Base-by-base conservation (phyloP, 1,140 invertebrate species). In the Drosophila saltans region DNA sequence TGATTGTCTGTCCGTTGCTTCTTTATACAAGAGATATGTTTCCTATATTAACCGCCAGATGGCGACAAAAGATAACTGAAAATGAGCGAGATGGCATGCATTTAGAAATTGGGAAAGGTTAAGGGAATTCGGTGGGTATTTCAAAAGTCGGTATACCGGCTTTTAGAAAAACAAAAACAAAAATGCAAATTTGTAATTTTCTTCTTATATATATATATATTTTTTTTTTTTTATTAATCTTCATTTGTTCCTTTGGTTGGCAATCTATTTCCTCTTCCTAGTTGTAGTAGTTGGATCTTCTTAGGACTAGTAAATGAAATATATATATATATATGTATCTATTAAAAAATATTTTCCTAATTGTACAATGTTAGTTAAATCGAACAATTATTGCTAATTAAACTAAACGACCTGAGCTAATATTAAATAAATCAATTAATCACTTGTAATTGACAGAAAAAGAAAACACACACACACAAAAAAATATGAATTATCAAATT, bases 251-350 rank as follows among this genome's bases (percentile, higher is more conserved):
- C 21, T 52, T 7, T 48, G 45, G 45, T 52, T 52, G 45, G 66
- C 75, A 74, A 73, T 84, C 81, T 85, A 69, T 81, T 72, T 62
- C 56, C 70, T 77, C 75, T 52, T 63, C 66, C 67, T 74, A 84
- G 75, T 77, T 77, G 71, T 52, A 85, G 81, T 85, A 86, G 26
- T 63, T 63, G 30, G 81, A 85, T 85, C 81, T 81, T 85, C 43
- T 63, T 81, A 77, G 73, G 41, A 59, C 67, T 58, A 52, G 45
- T 52, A 52, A 52, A 52, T 52, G 45, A 24, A 52, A 52, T 24
- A 26, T 9, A 52, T 26, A 52, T 24, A 52, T 52, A 26, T 21
- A 52, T 26, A 26, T 21, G 24, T 26, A 52, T 52, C 8, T 26
- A 52, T 2, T 26, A 10, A 52, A 43, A 68, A 64, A 40, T 76